Conservation (phyloP, 2,797 vertebrate genomes). For the Channa striata region DNA sequence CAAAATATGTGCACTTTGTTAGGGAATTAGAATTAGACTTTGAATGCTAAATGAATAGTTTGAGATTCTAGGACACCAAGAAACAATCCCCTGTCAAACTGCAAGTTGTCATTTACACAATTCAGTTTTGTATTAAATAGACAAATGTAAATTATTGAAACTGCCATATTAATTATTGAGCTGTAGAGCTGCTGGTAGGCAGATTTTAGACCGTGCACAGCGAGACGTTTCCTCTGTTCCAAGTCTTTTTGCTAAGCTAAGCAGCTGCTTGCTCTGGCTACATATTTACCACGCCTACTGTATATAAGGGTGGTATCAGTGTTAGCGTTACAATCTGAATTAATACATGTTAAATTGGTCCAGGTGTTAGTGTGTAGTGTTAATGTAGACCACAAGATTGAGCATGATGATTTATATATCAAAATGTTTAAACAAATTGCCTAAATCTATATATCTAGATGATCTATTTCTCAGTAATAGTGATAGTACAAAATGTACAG, state of each 20-base stretch:
- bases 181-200: background rate
- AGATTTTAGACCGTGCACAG: background rate
- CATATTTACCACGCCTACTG: background rate
- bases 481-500: slow-evolving; percentile 8
- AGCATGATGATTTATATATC: background rate
- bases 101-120: background rate
- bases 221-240: slow-evolving; percentile 1
- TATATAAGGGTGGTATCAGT: background rate
- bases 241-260: slow-evolving; percentile 10
- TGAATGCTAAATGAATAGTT: slow-evolving; percentile 7
- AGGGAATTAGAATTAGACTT: background rate
- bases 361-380: background rate
- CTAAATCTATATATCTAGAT: background rate
- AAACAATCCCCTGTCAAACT: background rate
- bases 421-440: background rate
- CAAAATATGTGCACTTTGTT: background rate
- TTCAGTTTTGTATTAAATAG: no score
- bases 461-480: background rate
- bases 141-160: background rate
- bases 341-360: background rate
- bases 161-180: background rate
- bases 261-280: background rate
- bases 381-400: background rate
- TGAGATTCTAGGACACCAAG: background rate
- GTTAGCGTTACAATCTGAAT: slow-evolving; percentile 1